These are phyloP conservation scores for Dysidea cf. avara DNA, from an alignment of 37 sponge, comb jelly and placozoan genomes.

Conservation along the genomic window DNA sequence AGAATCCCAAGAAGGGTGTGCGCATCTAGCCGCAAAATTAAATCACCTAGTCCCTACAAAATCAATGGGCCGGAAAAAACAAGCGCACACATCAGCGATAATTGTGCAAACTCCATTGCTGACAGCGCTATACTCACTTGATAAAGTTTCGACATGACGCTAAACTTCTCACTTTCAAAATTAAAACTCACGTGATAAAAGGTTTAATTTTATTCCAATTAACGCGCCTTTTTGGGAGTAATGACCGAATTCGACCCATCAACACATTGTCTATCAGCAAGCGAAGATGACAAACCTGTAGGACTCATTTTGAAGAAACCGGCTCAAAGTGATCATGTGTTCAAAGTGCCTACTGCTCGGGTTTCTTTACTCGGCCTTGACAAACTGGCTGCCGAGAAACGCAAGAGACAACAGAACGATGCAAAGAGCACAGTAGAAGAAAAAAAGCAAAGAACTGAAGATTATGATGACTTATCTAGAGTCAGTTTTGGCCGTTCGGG, in stretches of 20 bases:
- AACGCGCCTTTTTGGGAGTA: neutral
- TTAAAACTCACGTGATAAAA: neutral
- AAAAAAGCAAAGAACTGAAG: slow-evolving; percentile 7
- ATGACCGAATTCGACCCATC: slow-evolving; percentile 58
- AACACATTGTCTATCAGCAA: slow-evolving; percentile 48
- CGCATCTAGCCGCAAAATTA: neutral
- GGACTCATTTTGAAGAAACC: slow-evolving; percentile 64
- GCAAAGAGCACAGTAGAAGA: slow-evolving; percentile 17
- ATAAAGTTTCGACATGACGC: neutral
- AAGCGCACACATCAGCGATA: neutral
- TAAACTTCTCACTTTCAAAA: neutral
- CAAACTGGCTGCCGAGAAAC: slow-evolving; percentile 68
- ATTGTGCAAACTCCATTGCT: neutral
- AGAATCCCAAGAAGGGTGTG: too few species aligned
- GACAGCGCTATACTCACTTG: neutral
- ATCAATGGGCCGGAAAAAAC: neutral
- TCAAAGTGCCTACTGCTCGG: slow-evolving; percentile 58
- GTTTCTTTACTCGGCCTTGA: slow-evolving; percentile 83
- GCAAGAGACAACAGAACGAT: slow-evolving; percentile 60
- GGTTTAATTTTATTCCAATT: neutral
- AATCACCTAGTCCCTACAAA: neutral
- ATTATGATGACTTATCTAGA: neutral
- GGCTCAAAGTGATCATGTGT: slow-evolving; percentile 17
- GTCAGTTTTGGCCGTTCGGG: slow-evolving; percentile 51
- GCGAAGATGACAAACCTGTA: slow-evolving; percentile 48